These are phyloP conservation scores for Trichoplusia ni DNA, from an alignment of 1,140 invertebrate species.

Conservation along the genomic window DNA sequence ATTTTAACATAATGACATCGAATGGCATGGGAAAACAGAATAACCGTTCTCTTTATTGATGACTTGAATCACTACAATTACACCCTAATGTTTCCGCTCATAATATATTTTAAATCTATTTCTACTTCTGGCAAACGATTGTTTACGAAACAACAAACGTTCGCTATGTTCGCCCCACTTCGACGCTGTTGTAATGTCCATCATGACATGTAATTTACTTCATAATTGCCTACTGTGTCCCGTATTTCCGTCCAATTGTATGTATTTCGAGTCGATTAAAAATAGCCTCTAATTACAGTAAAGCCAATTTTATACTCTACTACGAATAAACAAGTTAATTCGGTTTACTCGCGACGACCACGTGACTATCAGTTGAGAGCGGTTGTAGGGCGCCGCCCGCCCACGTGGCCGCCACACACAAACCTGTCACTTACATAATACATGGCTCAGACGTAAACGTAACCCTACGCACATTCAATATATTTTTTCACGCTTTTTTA, in stretches of 20 bases:
- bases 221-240: conserved; percentile 15
- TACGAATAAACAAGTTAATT: conserved; percentile 39
- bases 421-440: conserved; percentile 47
- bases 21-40: background rate
- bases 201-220: conserved; percentile 25
- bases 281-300: background rate
- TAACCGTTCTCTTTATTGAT: background rate
- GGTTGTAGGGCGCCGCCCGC: conserved; percentile 58
- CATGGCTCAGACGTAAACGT: conserved; percentile 26
- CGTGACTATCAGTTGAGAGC: conserved; percentile 28
- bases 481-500: conserved; percentile 37
- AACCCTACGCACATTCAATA: conserved; percentile 35
- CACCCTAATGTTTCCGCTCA: conserved; percentile 4
- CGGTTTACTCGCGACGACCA: conserved; percentile 40
- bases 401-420: conserved; percentile 41
- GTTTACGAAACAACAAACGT: conserved; percentile 12
- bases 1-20: background rate
- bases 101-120: conserved; percentile 3
- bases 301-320: background rate
- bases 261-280: background rate
- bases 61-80: background rate
- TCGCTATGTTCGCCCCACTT: conserved; percentile 17
- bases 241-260: background rate
- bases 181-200: background rate
- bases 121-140: conserved; percentile 2